Base-by-base conservation (phyloP, 2,797 vertebrate genomes). In the Amphiprion clarkii region DNA sequence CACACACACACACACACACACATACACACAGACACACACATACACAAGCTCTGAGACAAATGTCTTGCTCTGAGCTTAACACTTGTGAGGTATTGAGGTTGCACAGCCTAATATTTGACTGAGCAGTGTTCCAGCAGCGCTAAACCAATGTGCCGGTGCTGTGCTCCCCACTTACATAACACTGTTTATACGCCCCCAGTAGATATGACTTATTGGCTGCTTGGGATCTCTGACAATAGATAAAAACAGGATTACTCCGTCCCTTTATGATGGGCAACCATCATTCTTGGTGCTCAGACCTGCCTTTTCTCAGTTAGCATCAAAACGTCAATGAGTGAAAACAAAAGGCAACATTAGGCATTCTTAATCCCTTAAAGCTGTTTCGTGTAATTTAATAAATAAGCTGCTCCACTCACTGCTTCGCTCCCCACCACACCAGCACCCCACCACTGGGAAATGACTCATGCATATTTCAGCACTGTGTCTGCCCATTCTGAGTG, bases 381-480 rank as follows among this genome's bases (percentile, higher is more conserved):
- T 83, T 88, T 89, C 78, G 69, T 90, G 82, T 87, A 86, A 92
- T 91, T 90, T 91, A 88, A 90, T 90, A 93, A 93, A 93, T 93
- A 92, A 88, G 78, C 64, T 79, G 55, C 71, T 73, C 67, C 51
- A 81, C 67, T 83, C 75, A 62, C 46, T 81, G 78, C 72, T 44
- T 49, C 62, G 11, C 61, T 61, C 49, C 23, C 62, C 11, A 16
- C 33, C 36, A 68, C 57, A 75, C 29, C 21, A 55, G 36, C 61
- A 56, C 67, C 69, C 73, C 76, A 76, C 87, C 59, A 62, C 72
- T 73, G 84, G 89, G 87, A 93, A 90, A 89, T 89, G 88, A 90
- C 83, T 93, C 90, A 93, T 95, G 87, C 89, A 95, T 94, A 92
- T 94, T 94, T 93, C 87, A 94, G 79, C 77, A 92, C 86, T 60